phyloP scores from a whole-genome alignment of 1,140 invertebrate species.

The Magallana ariakensis region DNA sequence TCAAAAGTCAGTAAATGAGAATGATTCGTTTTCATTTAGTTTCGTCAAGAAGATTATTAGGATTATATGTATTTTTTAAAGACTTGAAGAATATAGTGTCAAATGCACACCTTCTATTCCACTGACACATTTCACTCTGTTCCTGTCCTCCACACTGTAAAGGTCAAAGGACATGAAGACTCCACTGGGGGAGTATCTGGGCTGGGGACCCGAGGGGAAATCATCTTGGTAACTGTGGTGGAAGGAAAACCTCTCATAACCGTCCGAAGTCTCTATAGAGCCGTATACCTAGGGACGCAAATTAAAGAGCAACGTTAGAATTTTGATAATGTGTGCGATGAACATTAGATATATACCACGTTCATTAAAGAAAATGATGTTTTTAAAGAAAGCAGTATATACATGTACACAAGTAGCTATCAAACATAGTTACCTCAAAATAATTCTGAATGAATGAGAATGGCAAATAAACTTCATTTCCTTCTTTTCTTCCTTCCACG shows the following conservation, averaged over 20 bases:
- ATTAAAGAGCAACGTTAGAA: too few species aligned
- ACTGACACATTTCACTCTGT: conserved; percentile 97
- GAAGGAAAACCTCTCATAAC: conserved; percentile 88
- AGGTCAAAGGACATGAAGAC: conserved; percentile 98
- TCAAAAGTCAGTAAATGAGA: background rate
- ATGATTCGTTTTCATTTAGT: too few species aligned
- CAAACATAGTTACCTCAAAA: conserved; percentile 88
- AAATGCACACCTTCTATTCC: conserved; percentile 86
- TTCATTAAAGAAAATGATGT: too few species aligned
- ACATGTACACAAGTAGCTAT: too few species aligned
- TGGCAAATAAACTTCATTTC: conserved; percentile 93
- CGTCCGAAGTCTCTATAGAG: conserved; percentile 70
- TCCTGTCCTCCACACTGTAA: conserved; percentile 97
- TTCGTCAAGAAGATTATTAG: too few species aligned
- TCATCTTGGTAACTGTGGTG: conserved; percentile 96
- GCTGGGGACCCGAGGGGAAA: conserved; percentile 87
- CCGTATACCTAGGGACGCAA: conserved; percentile 72
- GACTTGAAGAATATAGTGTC: too few species aligned
- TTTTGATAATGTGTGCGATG: too few species aligned
- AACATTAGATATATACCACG: too few species aligned
- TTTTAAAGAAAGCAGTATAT: too few species aligned
- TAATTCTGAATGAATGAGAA: conserved; percentile 96
- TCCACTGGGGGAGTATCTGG: conserved; percentile 91
- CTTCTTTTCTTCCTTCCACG: conserved; percentile 90
- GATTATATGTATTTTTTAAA: too few species aligned